phyloP scores from a whole-genome alignment of 2,888 invertebrate genomes.

The Stenotaenia linearis region DNA sequence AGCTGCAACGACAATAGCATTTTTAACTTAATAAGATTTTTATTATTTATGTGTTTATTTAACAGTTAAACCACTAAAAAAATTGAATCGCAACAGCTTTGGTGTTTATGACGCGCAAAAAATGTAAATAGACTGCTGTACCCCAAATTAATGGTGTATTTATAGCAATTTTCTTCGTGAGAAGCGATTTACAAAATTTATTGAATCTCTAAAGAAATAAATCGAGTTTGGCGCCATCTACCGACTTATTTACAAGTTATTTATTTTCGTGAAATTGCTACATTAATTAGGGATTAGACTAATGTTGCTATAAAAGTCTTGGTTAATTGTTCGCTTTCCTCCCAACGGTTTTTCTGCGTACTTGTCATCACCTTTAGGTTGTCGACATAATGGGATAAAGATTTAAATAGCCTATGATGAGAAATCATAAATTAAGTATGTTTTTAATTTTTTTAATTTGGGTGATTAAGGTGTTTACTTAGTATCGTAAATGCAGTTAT shows the following conservation, averaged over 20 bases:
- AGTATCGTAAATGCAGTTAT: neutral
- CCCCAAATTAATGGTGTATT: neutral
- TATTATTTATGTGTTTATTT: neutral
- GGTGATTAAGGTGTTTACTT: neutral
- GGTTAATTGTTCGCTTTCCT: constrained; percentile 6
- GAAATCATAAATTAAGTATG: neutral
- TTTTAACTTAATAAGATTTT: neutral
- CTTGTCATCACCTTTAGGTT: neutral
- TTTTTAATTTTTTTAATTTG: neutral
- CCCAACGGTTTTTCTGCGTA: neutral
- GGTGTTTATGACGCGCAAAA: neutral
- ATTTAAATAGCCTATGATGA: neutral
- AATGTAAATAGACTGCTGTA: neutral
- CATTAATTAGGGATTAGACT: neutral
- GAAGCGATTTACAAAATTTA: neutral
- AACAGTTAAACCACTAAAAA: neutral
- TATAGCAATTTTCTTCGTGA: neutral
- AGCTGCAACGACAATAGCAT: neutral
- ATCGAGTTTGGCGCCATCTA: neutral
- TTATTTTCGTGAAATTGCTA: neutral
- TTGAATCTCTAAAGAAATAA: neutral
- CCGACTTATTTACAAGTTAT: neutral
- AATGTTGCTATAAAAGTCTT: neutral
- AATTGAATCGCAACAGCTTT: neutral
- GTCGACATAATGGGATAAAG: neutral